These are phyloP conservation scores for Tanypteryx hageni DNA, from an alignment of 2,888 invertebrate species.

Conservation along the genomic window DNA sequence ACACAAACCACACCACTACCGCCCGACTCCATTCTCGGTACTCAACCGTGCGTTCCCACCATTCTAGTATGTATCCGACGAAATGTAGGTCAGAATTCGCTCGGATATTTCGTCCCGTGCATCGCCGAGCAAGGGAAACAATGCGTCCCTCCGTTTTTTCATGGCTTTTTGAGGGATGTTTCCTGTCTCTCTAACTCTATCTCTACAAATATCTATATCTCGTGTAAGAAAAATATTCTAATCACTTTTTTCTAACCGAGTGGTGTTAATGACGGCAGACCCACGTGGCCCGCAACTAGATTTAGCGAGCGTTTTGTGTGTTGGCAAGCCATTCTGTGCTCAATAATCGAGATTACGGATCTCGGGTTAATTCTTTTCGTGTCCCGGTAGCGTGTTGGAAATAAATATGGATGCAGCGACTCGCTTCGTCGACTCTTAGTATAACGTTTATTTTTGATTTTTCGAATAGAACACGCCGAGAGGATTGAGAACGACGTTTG, in stretches of 20 bases:
- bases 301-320: neutral
- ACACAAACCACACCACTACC: too few relatives aligned
- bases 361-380: neutral
- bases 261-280: slow-evolving; percentile 18
- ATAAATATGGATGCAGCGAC: neutral
- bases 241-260: neutral
- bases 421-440: neutral
- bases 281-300: neutral
- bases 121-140: neutral
- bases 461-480: neutral
- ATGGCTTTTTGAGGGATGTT: neutral
- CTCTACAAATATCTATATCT: too few relatives aligned
- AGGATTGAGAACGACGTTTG: neutral
- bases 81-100: neutral
- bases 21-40: neutral
- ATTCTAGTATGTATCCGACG: neutral
- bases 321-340: neutral
- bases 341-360: neutral
- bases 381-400: neutral
- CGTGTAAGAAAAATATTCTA: too few relatives aligned
- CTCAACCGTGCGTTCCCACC: neutral
- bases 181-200: neutral
- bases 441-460: neutral
- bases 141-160: neutral
- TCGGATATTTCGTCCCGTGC: neutral